phyloP scores from a whole-genome alignment of 2,113 vertebrate species.

The Perognathus longimembris region DNA sequence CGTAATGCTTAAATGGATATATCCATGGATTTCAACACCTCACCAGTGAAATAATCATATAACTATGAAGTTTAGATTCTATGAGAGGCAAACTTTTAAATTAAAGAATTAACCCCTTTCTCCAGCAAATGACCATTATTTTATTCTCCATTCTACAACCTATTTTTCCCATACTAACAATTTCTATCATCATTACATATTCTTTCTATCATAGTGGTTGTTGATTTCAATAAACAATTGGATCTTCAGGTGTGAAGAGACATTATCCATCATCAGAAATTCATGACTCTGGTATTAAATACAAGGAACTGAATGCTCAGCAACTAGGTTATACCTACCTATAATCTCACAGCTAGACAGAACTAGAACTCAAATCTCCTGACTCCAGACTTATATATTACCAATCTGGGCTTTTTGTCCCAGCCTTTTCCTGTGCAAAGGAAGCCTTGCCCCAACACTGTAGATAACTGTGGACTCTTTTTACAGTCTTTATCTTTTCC shows the following conservation, averaged over 20 bases:
- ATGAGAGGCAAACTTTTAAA: not conserved
- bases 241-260: not conserved
- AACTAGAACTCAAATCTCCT: not conserved
- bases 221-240: not conserved
- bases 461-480: not conserved
- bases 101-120: not conserved
- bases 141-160: not conserved
- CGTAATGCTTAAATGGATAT: not conserved
- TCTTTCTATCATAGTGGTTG: not conserved
- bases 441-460: not conserved
- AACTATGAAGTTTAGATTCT: not conserved
- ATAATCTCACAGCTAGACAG: not conserved
- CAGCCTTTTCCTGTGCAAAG: not conserved
- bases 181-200: not conserved
- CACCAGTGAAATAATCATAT: not conserved
- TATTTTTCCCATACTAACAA: not conserved
- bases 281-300: not conserved
- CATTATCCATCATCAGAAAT: not conserved
- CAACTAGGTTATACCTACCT: not conserved
- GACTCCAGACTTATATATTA: not conserved
- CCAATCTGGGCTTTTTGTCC: not conserved
- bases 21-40: not conserved
- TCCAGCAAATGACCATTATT: not conserved
- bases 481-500: constrained; percentile 34
- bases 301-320: not conserved